Percentiles rank a stretch among this genome's conserved stretches.
Evolutionary conservation across 1,140 invertebrate genomes (phyloP).

Genomic region (Orius insidiosus): DNA sequence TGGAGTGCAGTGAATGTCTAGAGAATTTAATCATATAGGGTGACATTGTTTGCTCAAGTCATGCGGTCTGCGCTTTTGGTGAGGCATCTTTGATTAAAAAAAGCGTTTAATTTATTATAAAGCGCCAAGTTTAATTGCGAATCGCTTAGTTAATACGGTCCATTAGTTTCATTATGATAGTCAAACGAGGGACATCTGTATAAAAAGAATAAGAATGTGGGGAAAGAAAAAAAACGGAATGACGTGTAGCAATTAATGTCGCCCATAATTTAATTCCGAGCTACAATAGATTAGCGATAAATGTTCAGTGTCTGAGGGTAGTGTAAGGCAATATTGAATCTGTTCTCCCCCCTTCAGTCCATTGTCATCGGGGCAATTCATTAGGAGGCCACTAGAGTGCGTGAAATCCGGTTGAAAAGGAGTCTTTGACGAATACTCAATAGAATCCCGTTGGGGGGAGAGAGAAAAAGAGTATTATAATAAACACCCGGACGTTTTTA

Average conservation of each 20-base stretch:
- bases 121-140: too few relatives aligned
- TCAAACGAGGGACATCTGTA: too few relatives aligned
- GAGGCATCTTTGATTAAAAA: too few relatives aligned
- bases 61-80: too few relatives aligned
- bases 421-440: too few relatives aligned
- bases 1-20: too few relatives aligned
- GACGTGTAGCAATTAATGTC: conserved; percentile 10
- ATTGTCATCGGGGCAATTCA: conserved; percentile 5
- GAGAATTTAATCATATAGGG: too few relatives aligned
- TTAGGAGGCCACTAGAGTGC: conserved; percentile 12
- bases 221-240: not conserved
- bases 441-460: not conserved
- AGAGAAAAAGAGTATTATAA: conserved; percentile 7
- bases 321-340: conserved; percentile 2
- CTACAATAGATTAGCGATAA: conserved; percentile 11
- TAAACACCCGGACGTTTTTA: conserved; percentile 5
- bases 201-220: too few relatives aligned
- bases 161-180: too few relatives aligned
- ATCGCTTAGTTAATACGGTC: too few relatives aligned
- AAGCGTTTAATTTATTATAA: too few relatives aligned
- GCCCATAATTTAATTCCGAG: conserved; percentile 10
- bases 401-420: conserved; percentile 10
- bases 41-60: too few relatives aligned
- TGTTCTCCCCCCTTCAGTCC: conserved; percentile 2
- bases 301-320: conserved; percentile 2